Conservation (phyloP, 2,888 invertebrate genomes). For the Macaria liturata region DNA sequence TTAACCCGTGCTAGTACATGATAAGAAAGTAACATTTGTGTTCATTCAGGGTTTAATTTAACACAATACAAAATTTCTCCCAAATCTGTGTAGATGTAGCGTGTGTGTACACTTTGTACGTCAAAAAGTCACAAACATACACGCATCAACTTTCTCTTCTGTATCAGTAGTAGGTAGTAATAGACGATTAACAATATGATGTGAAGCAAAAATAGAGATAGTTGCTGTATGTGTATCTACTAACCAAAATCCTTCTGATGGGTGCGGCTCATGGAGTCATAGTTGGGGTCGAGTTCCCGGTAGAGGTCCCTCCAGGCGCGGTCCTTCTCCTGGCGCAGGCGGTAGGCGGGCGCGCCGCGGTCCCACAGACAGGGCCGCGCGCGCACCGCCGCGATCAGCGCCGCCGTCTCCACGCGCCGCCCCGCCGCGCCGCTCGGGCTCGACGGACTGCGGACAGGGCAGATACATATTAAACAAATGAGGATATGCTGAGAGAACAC, state of each 20-base stretch:
- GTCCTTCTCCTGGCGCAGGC: slow-evolving; percentile 36
- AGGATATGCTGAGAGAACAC: neutral
- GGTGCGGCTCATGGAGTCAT: slow-evolving; percentile 23
- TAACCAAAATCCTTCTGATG: slow-evolving; percentile 26
- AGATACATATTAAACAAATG: too few relatives aligned
- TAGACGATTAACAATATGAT: too few relatives aligned
- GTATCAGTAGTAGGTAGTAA: too few relatives aligned
- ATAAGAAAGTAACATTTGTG: too few relatives aligned
- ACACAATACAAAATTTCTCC: too few relatives aligned
- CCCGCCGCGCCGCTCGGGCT: neutral
- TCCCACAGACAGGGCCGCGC: slow-evolving; percentile 44
- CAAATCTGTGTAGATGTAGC: too few relatives aligned
- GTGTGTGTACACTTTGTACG: too few relatives aligned
- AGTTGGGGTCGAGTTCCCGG: slow-evolving; percentile 38
- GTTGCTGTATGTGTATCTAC: neutral
- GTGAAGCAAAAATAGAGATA: too few relatives aligned
- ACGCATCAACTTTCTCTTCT: too few relatives aligned
- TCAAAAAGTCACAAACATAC: too few relatives aligned
- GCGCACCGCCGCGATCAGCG: slow-evolving; percentile 33
- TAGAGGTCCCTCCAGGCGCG: slow-evolving; percentile 43
- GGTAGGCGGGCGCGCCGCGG: slow-evolving; percentile 35
- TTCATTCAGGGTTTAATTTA: too few relatives aligned
- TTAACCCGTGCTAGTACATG: too few relatives aligned
- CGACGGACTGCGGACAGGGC: neutral
- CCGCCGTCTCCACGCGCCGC: slow-evolving; percentile 18